Conservation (phyloP, 2,113 vertebrate genomes). For the Chaetodon trifascialis region DNA sequence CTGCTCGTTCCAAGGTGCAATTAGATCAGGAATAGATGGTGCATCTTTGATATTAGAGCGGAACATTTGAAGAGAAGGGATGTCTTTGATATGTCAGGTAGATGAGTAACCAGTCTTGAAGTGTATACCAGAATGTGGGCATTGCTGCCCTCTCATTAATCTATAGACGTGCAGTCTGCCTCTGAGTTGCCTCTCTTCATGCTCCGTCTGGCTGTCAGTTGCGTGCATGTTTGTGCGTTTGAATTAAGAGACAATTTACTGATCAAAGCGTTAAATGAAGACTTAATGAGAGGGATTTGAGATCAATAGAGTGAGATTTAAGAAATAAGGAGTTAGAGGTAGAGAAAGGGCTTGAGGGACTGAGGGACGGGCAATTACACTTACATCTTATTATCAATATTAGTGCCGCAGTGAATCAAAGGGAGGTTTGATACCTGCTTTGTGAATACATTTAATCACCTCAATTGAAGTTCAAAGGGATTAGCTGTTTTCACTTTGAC, state of each 20-base stretch:
- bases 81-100: conserved; percentile 62
- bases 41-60: conserved; percentile 55
- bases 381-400: conserved; percentile 46
- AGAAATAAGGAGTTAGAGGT: conserved; percentile 20
- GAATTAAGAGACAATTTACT: conserved; percentile 40
- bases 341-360: conserved; percentile 44
- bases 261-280: conserved; percentile 67
- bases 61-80: conserved; percentile 19
- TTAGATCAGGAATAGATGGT: conserved; percentile 38
- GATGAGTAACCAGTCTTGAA: conserved; percentile 46
- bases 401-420: conserved; percentile 51
- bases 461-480: conserved; percentile 48
- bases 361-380: conserved; percentile 31
- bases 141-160: conserved; percentile 74
- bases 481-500: conserved; percentile 33
- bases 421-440: conserved; percentile 26
- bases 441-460: conserved; percentile 41
- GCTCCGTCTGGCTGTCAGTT: conserved; percentile 33
- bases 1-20: conserved; percentile 24
- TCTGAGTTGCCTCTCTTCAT: conserved; percentile 23
- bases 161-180: conserved; percentile 54
- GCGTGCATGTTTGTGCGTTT: conserved; percentile 48
- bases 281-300: conserved; percentile 58
- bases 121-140: conserved; percentile 15
- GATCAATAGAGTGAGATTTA: conserved; percentile 44